These are phyloP conservation scores for Volucella bombylans DNA, from an alignment of 2,888 invertebrate genomes.

Conservation along the genomic window DNA sequence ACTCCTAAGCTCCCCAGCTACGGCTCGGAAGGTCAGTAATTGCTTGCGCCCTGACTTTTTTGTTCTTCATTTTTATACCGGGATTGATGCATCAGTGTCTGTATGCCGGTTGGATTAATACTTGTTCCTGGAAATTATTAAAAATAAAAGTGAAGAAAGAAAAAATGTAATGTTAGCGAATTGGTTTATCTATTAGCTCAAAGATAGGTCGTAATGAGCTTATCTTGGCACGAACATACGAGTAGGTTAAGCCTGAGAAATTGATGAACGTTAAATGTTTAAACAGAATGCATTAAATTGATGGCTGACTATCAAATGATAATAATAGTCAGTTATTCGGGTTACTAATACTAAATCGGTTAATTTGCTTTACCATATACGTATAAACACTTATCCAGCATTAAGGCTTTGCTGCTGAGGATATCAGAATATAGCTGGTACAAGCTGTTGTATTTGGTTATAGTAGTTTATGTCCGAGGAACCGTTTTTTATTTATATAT, in stretches of 20 bases:
- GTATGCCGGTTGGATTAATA: conserved; percentile 12
- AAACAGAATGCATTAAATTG: conserved; percentile 10
- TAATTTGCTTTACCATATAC: too few species aligned
- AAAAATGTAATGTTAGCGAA: conserved; percentile 35
- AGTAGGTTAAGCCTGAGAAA: conserved; percentile 8
- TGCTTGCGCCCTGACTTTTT: conserved; percentile 39
- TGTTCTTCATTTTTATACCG: too few species aligned
- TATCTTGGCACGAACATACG: conserved; percentile 4
- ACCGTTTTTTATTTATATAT: too few species aligned
- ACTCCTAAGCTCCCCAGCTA: conserved; percentile 13
- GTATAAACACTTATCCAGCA: too few species aligned
- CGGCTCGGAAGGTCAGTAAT: conserved; percentile 68
- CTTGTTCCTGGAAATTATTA: conserved; percentile 68
- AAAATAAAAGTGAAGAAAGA: conserved; percentile 61
- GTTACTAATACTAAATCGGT: too few species aligned
- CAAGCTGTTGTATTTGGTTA: too few species aligned
- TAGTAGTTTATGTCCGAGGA: too few species aligned
- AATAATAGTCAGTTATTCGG: too few species aligned
- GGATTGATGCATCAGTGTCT: background rate
- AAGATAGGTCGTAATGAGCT: conserved; percentile 57
- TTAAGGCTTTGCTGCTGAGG: too few species aligned
- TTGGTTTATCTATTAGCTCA: conserved; percentile 46
- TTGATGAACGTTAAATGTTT: background rate
- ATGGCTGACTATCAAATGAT: background rate
- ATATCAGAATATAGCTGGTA: too few species aligned